Conservation (phyloP, 2,113 vertebrate species). For the Apaloderma vittatum region DNA sequence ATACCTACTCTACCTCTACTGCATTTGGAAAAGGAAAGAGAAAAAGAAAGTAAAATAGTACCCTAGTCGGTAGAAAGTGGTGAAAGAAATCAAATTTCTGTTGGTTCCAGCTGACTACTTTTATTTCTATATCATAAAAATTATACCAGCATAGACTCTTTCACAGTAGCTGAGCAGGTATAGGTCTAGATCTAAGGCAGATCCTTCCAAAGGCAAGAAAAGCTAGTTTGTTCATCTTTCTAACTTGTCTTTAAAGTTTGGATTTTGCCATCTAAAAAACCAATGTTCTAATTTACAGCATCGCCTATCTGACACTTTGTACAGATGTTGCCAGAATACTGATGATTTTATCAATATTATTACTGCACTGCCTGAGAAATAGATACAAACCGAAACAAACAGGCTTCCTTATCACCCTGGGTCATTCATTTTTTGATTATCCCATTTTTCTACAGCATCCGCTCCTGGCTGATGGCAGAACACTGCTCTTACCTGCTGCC, state of each 20-base stretch:
- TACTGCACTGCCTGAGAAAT: background rate
- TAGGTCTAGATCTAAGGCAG: background rate
- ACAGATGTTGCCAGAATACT: background rate
- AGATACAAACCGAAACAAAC: background rate
- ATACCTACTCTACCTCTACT: background rate
- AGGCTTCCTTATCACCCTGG: background rate
- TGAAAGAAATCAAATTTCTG: background rate
- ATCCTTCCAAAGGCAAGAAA: background rate
- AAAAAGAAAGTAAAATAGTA: background rate
- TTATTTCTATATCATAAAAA: background rate
- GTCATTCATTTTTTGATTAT: background rate
- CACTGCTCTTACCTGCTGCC: background rate
- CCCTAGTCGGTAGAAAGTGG: background rate
- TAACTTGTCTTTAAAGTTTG: background rate
- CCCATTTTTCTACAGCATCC: background rate
- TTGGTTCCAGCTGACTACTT: background rate
- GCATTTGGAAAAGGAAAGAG: background rate
- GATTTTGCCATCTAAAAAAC: background rate
- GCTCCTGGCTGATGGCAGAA: background rate
- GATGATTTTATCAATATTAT: background rate
- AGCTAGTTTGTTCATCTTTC: background rate
- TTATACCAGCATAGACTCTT: background rate
- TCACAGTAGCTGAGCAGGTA: background rate
- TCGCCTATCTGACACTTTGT: background rate
- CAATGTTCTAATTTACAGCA: background rate